A percentile compares a stretch with the other conserved stretches of the same genome.
phyloP scores from a whole-genome alignment of 2,113 vertebrate genomes.

The Microtus pennsylvanicus region DNA sequence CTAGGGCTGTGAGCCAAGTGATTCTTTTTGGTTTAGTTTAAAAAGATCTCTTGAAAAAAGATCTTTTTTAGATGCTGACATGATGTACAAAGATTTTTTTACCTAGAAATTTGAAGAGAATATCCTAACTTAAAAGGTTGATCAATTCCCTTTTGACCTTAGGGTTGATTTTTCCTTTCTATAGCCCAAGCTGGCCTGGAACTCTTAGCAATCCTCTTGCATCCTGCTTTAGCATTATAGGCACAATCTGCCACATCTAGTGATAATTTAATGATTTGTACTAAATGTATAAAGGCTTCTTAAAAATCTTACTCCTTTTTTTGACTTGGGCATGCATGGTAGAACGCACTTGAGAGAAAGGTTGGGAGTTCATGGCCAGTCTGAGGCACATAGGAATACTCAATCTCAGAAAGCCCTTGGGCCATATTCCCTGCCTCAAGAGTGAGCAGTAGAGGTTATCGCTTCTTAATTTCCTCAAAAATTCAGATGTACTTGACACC shows the following conservation, averaged over 20 bases:
- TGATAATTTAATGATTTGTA: constrained; percentile 36
- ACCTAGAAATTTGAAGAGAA: constrained; percentile 48
- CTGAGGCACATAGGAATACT: not conserved
- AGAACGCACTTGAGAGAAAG: not conserved
- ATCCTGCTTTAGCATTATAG: not conserved
- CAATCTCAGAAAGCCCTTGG: not conserved
- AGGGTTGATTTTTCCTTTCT: not conserved
- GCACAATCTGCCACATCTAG: not conserved
- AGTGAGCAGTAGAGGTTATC: not conserved
- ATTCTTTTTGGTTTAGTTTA: constrained; percentile 71
- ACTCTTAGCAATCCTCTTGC: not conserved
- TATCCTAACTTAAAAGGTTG: constrained; percentile 57
- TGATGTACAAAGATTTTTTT: constrained; percentile 61
- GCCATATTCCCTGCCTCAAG: not conserved
- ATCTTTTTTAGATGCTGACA: constrained; percentile 47
- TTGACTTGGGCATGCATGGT: not conserved
- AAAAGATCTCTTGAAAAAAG: constrained; percentile 51
- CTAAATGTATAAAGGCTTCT: constrained; percentile 41
- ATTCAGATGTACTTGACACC: not conserved
- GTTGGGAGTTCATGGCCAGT: not conserved
- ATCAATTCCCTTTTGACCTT: constrained; percentile 36
- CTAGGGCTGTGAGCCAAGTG: constrained; percentile 69
- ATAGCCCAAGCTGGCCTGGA: not conserved
- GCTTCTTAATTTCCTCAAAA: not conserved
- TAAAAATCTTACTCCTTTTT: constrained; percentile 51